Evolutionary conservation across 2,797 vertebrate genomes (phyloP), one percentile per base, ranked within the genome.

Genomic region (Iguana delicatissima): DNA sequence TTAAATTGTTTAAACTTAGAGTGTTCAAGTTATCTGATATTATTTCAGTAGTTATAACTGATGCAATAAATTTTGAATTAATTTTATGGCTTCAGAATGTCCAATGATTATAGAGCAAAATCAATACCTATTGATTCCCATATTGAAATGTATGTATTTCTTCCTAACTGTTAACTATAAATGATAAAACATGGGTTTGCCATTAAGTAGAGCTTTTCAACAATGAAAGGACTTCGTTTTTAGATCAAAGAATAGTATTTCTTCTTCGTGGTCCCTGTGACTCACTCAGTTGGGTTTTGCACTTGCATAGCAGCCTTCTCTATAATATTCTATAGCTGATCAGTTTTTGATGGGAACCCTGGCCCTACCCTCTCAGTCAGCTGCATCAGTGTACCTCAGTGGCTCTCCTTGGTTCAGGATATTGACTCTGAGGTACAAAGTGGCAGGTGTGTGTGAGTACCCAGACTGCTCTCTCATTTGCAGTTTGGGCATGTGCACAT

Each of bases 41-140:
- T 85, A 85, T 55, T 85, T 89, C 26, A 55, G 6, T 50, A 81
- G 67, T 90, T 81, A 62, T 8, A 90, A 81, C 13, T n/a, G n/a
- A 67, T 80, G 12, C 42, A 90, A 90, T 90, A 90, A 86, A 82
- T 74, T n/a, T 80, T 81, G 6, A 89, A 90, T 84, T 72, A 26
- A 80, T 57, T 55, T 90, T 73, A 73, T 81, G 35, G 8, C 52
- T 59, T 86, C 38, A 35, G 79, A 90, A 26, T 73, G 46, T 73
- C 20, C 46, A 13, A 62, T 76, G 29, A 50, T 20, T 89, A 86
- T 73, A 14, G 29, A 72, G 13, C 26, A 80, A 80, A 24, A 46
- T 62, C 42, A 29, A 38, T 88, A 67, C 35, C 46, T 81, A 72
- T 42, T 88, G 32, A 42, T 88, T 26, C 46, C 10, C 18, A 52